phyloP scores from a whole-genome alignment of 2,888 invertebrate species.

The Apamea anceps region DNA sequence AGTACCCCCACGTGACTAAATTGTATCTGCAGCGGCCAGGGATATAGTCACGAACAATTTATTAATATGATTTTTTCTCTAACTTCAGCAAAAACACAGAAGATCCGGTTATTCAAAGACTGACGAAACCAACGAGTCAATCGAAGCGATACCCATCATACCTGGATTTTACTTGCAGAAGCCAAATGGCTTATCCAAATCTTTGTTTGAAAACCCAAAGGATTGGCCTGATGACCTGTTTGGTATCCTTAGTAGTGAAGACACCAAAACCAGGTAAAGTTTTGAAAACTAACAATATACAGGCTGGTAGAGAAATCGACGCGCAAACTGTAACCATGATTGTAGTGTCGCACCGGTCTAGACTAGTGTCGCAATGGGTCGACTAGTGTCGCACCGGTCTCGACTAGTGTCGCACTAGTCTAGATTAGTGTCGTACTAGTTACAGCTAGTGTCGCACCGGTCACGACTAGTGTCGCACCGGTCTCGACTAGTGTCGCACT shows the following conservation, averaged over 20 bases:
- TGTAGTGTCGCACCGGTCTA: too few relatives aligned
- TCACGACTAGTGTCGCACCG: too few relatives aligned
- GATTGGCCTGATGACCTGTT: conserved; percentile 69
- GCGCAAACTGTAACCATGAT: not conserved
- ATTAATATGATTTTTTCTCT: not conserved
- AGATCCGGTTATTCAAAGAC: not conserved
- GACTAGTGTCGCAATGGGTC: too few relatives aligned
- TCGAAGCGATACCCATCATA: conserved; percentile 63
- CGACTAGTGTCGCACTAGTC: too few relatives aligned
- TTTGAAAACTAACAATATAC: not conserved
- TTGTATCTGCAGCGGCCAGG: too few relatives aligned
- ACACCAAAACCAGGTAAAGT: conserved; percentile 72
- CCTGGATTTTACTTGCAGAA: conserved; percentile 78
- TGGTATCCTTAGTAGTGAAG: conserved; percentile 74
- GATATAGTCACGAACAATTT: not conserved
- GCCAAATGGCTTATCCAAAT: conserved; percentile 73
- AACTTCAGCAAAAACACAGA: not conserved
- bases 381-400: too few relatives aligned
- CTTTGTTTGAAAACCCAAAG: conserved; percentile 74
- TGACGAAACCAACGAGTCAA: not conserved
- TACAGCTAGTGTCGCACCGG: too few relatives aligned
- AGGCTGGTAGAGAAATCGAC: not conserved
- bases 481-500: too few relatives aligned
- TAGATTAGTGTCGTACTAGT: too few relatives aligned
- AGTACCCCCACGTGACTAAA: too few relatives aligned